Percentiles rank a stretch among this genome's conserved stretches.
Evolutionary conservation across 2,888 invertebrate genomes (phyloP).

Genomic region (Eupithecia subumbrata): DNA sequence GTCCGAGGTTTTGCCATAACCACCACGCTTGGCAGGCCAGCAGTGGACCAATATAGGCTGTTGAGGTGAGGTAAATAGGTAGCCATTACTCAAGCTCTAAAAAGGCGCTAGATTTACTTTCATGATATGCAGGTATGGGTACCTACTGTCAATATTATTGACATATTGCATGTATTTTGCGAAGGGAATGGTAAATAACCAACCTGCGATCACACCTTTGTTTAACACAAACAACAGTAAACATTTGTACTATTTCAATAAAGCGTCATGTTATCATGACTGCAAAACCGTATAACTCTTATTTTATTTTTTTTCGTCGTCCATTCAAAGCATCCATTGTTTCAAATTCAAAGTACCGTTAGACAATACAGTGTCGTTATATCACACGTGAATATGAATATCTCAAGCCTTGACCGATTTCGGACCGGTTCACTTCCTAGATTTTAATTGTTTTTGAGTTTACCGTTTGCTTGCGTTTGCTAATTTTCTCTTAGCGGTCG

Average conservation of each 20-base stretch:
- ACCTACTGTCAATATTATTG: neutral
- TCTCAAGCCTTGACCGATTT: constrained; percentile 41
- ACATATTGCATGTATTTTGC: neutral
- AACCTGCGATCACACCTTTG: neutral
- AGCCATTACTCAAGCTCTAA: no score
- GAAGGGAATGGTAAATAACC: neutral
- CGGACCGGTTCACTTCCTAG: constrained; percentile 40
- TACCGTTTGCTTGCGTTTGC: constrained; percentile 28
- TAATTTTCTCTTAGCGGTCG: constrained; percentile 35
- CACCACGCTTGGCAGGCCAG: no score
- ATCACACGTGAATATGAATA: constrained; percentile 31
- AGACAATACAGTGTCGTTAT: constrained; percentile 32
- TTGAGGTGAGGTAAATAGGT: no score
- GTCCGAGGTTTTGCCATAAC: no score
- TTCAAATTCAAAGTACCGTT: constrained; percentile 27
- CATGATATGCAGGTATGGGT: neutral
- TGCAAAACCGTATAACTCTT: constrained; percentile 8
- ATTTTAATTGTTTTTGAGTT: constrained; percentile 40
- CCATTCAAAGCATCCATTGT: constrained; percentile 21
- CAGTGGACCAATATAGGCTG: no score
- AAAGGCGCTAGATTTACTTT: neutral
- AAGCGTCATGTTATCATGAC: neutral
- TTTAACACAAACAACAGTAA: neutral
- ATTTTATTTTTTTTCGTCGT: constrained; percentile 6
- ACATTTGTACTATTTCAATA: neutral